Evolutionary conservation across 1,140 invertebrate species (phyloP).

Genomic region (Drosophila rhopaloa): DNA sequence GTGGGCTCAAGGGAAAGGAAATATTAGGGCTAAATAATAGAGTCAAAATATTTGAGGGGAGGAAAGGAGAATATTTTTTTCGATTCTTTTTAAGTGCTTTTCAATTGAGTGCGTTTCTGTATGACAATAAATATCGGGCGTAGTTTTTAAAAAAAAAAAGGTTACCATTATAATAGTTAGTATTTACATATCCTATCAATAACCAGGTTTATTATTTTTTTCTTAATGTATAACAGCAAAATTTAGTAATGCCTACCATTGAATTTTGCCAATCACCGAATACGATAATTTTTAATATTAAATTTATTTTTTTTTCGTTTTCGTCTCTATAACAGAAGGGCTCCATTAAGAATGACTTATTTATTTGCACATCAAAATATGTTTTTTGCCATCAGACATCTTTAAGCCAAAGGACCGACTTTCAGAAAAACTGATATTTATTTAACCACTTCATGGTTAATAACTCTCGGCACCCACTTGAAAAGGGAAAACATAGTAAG

Average conservation of each 20-base stretch:
- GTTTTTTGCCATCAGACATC: background rate
- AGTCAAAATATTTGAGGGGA: background rate
- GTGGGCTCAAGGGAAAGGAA: background rate
- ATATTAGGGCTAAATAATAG: slow-evolving; percentile 2
- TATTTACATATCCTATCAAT: too few species aligned
- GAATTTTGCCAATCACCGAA: too few species aligned
- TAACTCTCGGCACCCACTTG: slow-evolving; percentile 18
- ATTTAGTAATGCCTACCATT: too few species aligned
- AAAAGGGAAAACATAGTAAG: slow-evolving; percentile 46
- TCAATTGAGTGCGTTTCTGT: background rate
- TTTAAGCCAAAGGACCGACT: slow-evolving; percentile 7
- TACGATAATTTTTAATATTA: too few species aligned
- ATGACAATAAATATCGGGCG: background rate
- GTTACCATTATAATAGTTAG: too few species aligned
- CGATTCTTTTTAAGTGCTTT: background rate
- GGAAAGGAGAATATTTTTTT: background rate
- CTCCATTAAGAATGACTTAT: too few species aligned
- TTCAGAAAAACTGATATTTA: slow-evolving; percentile 25
- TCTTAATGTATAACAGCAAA: too few species aligned
- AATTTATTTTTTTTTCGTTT: too few species aligned
- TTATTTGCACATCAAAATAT: too few species aligned
- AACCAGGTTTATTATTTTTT: too few species aligned
- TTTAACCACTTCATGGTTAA: slow-evolving; percentile 32
- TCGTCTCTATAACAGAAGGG: too few species aligned
- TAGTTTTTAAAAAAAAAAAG: too few species aligned